A percentile compares a stretch with the other conserved stretches of the same genome.
phyloP scores from a whole-genome alignment of 2,797 vertebrate genomes.

The Sebastes jordani region DNA sequence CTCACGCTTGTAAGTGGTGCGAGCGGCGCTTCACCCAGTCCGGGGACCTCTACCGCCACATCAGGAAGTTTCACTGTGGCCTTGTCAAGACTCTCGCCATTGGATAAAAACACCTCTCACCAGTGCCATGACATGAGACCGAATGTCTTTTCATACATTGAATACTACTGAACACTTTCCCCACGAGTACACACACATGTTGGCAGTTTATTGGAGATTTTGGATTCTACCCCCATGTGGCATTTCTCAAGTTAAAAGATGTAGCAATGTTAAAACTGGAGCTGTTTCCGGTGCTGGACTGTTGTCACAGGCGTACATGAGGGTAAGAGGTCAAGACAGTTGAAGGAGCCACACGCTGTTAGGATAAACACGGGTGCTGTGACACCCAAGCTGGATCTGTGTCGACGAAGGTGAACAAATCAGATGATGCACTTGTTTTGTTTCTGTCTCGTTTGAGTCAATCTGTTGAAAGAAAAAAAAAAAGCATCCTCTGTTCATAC shows the following conservation, averaged over 20 bases:
- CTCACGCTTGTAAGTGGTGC: constrained; percentile 98
- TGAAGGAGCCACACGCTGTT: constrained; percentile 42
- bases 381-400: constrained; percentile 53
- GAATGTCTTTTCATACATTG: constrained; percentile 62
- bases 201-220: constrained; percentile 56
- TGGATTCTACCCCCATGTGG: constrained; percentile 64
- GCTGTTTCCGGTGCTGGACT: constrained; percentile 46
- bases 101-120: constrained; percentile 69
- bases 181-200: constrained; percentile 44
- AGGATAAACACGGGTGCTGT: constrained; percentile 51
- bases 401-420: constrained; percentile 69
- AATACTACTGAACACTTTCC: constrained; percentile 64
- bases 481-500: constrained; percentile 30
- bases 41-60: constrained; percentile 96
- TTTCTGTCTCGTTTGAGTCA: constrained; percentile 67
- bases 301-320: constrained; percentile 17
- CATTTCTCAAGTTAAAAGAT: constrained; percentile 66
- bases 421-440: constrained; percentile 73
- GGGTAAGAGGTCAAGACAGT: constrained; percentile 30
- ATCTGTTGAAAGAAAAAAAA: constrained; percentile 38
- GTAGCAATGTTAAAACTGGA: constrained; percentile 66
- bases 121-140: constrained; percentile 56
- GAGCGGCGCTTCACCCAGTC: constrained; percentile 98
- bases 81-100: constrained; percentile 91
- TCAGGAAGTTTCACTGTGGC: constrained; percentile 99